Conservation (phyloP, 2,113 vertebrate species). For the Alectura lathami region DNA sequence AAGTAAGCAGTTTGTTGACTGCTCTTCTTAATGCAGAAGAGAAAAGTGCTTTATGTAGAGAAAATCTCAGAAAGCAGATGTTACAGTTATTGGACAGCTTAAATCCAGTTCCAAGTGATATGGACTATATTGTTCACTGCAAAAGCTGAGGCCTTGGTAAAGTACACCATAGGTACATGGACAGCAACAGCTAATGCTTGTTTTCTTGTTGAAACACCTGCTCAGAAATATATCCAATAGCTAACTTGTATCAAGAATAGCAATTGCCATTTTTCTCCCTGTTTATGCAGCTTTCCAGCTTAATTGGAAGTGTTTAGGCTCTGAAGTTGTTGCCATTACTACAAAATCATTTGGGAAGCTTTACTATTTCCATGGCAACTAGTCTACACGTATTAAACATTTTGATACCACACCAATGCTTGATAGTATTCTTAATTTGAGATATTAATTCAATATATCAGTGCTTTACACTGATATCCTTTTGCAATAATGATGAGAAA, state of each 20-base stretch:
- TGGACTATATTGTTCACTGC: background rate
- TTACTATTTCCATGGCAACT: slow-evolving; percentile 50
- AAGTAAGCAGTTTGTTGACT: background rate
- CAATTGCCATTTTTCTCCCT: background rate
- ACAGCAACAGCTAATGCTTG: background rate
- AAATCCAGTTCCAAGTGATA: background rate
- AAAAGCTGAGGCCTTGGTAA: background rate
- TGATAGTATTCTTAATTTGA: background rate
- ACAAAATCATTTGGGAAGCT: background rate
- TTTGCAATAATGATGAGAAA: background rate
- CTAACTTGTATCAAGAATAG: background rate
- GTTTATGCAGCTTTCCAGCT: background rate
- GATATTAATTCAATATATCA: slow-evolving; percentile 1
- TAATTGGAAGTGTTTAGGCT: slow-evolving; percentile 9
- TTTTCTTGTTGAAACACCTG: background rate
- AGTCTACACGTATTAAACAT: background rate
- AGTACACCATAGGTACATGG: background rate
- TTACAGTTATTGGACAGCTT: background rate
- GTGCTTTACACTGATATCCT: background rate
- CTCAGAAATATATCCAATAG: background rate
- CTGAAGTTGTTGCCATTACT: slow-evolving; percentile 2
- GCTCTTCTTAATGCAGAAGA: background rate
- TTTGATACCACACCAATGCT: background rate
- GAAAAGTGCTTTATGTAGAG: background rate
- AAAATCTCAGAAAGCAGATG: background rate